A percentile compares a stretch with the other conserved stretches of the same genome.
Evolutionary conservation across 2,888 invertebrate genomes (phyloP).

Genomic region (Ichneumon xanthorius): DNA sequence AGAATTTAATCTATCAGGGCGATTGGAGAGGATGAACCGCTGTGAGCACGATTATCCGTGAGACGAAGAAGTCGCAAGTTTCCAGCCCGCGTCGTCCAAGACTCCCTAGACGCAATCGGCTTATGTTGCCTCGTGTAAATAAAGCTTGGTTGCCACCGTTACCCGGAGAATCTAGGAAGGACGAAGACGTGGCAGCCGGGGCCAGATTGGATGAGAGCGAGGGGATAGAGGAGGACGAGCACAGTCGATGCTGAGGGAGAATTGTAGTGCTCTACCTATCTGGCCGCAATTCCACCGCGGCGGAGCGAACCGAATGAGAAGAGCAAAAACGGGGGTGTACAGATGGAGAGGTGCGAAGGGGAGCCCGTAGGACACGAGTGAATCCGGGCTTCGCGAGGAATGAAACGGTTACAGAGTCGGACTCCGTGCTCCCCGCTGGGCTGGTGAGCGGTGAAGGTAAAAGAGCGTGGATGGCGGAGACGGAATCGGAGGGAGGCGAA

Average conservation of each 20-base stretch:
- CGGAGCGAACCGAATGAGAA: slow-evolving; percentile 53
- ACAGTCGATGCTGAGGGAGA: slow-evolving; percentile 1
- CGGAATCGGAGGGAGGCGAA: neutral
- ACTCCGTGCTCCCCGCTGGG: neutral
- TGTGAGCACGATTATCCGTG: slow-evolving; percentile 42
- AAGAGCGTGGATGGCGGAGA: neutral
- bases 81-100: slow-evolving; percentile 13
- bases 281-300: slow-evolving; percentile 57
- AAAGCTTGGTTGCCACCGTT: slow-evolving; percentile 50
- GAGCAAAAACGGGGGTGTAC: neutral
- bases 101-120: slow-evolving; percentile 63
- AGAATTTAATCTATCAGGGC: slow-evolving; percentile 18
- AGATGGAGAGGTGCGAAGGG: neutral
- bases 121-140: slow-evolving; percentile 66
- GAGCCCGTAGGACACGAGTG: neutral
- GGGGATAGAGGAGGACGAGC: slow-evolving; percentile 10
- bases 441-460: slow-evolving; percentile 19
- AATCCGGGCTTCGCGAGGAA: slow-evolving; percentile 35
- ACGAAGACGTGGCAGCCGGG: slow-evolving; percentile 22
- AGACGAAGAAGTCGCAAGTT: slow-evolving; percentile 36
- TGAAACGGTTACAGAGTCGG: slow-evolving; percentile 45
- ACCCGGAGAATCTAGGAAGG: slow-evolving; percentile 40
- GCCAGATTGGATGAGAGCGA: slow-evolving; percentile 53
- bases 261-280: slow-evolving; percentile 40
- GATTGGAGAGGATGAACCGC: slow-evolving; percentile 26